These are phyloP conservation scores for Pocillopora grandis DNA, from an alignment of 92 coral and sea anemone genomes.

Conservation along the genomic window DNA sequence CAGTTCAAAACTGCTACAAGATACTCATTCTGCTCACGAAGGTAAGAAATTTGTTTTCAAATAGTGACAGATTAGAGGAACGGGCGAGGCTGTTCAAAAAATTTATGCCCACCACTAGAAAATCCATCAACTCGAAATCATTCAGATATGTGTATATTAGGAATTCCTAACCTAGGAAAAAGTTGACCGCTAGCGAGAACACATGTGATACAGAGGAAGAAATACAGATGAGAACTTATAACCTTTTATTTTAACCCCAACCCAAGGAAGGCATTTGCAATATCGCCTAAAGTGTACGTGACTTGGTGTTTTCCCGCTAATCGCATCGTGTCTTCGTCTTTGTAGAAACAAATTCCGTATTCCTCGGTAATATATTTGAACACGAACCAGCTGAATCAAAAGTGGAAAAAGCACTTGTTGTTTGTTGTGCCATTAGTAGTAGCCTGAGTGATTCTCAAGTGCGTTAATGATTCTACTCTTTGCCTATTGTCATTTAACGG, in stretches of 20 bases:
- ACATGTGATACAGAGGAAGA: neutral
- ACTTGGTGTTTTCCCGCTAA: neutral
- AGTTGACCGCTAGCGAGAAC: neutral
- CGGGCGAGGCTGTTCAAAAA: neutral
- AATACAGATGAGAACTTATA: neutral
- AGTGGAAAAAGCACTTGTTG: neutral
- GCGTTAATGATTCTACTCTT: conserved; percentile 3
- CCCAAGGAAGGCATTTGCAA: neutral
- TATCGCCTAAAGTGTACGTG: neutral
- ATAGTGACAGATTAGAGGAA: neutral
- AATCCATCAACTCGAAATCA: too few species aligned
- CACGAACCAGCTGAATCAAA: neutral
- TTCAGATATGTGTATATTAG: too few species aligned
- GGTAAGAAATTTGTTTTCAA: neutral
- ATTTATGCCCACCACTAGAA: neutral
- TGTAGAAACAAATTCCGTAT: neutral
- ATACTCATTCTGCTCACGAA: neutral
- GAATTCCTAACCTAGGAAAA: neutral
- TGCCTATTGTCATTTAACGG: conserved; percentile 8
- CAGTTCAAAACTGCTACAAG: too few species aligned
- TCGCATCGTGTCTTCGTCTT: conserved; percentile 1
- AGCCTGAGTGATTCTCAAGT: conserved; percentile 38
- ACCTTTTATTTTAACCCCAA: neutral
- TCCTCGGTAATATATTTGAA: neutral
- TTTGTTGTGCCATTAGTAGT: neutral